These are phyloP conservation scores for Barnardius zonarius DNA, from an alignment of 2,113 vertebrate species.

Conservation along the genomic window DNA sequence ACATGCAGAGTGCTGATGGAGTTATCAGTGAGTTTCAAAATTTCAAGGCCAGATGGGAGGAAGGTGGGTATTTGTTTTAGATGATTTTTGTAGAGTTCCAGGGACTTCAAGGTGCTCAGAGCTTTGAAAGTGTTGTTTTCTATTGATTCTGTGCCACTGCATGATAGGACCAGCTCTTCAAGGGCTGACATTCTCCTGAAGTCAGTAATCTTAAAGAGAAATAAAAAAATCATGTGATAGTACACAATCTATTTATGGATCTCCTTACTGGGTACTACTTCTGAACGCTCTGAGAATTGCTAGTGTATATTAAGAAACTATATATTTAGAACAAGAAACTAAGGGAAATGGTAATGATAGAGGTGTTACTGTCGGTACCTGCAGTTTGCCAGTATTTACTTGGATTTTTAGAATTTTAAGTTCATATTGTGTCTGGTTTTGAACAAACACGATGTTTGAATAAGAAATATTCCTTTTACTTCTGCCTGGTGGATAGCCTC, in stretches of 20 bases:
- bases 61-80: conserved; percentile 69
- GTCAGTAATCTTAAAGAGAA: conserved; percentile 70
- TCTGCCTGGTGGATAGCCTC: not conserved
- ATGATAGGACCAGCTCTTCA: conserved; percentile 79
- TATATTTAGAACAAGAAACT: not conserved
- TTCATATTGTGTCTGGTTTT: not conserved
- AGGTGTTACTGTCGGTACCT: not conserved
- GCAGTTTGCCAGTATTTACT: not conserved
- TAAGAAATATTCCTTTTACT: not conserved
- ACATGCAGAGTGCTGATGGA: conserved; percentile 67
- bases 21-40: conserved; percentile 79
- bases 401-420: not conserved
- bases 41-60: conserved; percentile 77
- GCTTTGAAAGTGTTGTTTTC: conserved; percentile 76
- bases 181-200: conserved; percentile 70
- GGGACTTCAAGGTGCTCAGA: conserved; percentile 71
- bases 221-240: not conserved
- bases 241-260: not conserved
- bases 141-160: conserved; percentile 78
- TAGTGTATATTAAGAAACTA: not conserved
- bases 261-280: not conserved
- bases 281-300: not conserved
- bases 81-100: conserved; percentile 84
- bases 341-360: not conserved
- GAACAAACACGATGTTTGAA: not conserved